Evolutionary conservation across 1,140 invertebrate species (phyloP).

Genomic region (Brachionus rotundiformis): DNA sequence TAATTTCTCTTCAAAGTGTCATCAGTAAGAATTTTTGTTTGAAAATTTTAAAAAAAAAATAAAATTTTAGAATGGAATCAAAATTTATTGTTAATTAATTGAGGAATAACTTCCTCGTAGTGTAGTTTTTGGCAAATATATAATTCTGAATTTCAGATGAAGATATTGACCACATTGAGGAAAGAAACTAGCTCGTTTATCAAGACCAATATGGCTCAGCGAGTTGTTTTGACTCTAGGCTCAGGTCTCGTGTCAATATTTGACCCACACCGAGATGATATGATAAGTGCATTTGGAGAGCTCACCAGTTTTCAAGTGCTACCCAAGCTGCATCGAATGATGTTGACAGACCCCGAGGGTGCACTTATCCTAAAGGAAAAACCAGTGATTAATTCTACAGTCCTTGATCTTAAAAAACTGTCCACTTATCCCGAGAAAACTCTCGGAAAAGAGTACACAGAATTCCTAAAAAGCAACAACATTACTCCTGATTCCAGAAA

Average conservation of each 20-base stretch:
- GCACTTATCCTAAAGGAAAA: constrained; percentile 73
- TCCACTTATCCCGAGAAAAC: constrained; percentile 74
- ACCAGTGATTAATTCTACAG: constrained; percentile 82
- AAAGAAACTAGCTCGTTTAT: constrained; percentile 38
- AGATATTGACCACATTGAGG: not conserved
- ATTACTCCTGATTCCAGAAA: constrained; percentile 88
- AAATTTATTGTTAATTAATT: not conserved
- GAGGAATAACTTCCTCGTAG: constrained; percentile 29
- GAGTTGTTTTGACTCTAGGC: constrained; percentile 73
- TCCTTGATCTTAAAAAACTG: constrained; percentile 76
- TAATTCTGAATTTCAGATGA: not conserved
- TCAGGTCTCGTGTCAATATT: constrained; percentile 75
- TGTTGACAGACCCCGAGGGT: constrained; percentile 73
- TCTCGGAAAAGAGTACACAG: constrained; percentile 78
- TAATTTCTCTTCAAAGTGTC: not conserved
- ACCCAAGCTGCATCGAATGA: constrained; percentile 70
- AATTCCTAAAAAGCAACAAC: constrained; percentile 76
- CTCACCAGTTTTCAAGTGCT: constrained; percentile 77
- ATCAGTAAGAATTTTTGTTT: not conserved
- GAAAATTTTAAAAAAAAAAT: not conserved
- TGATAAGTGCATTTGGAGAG: constrained; percentile 90
- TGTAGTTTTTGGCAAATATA: not conserved
- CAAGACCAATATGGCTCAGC: constrained; percentile 67
- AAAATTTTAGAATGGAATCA: constrained; percentile 2
- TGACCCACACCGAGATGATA: constrained; percentile 71